Base-by-base conservation (phyloP, 2,797 vertebrate genomes). In the Aselliscus stoliczkanus region DNA sequence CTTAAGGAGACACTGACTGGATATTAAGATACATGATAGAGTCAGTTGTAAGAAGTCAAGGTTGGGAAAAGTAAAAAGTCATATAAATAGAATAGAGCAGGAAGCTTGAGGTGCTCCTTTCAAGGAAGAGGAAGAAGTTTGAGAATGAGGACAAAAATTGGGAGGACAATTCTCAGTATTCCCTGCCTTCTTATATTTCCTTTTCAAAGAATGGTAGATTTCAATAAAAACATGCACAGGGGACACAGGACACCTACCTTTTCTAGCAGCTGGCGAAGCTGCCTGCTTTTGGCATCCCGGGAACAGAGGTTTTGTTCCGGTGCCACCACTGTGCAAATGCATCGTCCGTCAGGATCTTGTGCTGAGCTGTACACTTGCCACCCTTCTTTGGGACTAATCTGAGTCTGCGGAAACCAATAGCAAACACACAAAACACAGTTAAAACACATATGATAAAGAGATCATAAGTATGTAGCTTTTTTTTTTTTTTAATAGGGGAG, bases 321-420 rank as follows among this genome's bases (percentile, higher is more conserved):
- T 69, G 99, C 99, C 95, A 99, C 99, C 88, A 99, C 99, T 0
- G 99, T 99, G 98, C 99, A 99, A 98, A 99, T 99, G 96, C 99
- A 99, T 39, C 99, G 98, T 4, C 99, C 99, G 3, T 99, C 99
- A 3, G 99, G 99, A 96, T 99, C 99, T 98, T 99, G 99, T 1
- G 99, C 99, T 0, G 99, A 99, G 94, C 99, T 99, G 98, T 99
- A 99, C 82, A 99, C 99, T 98, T 99, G 99, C 99, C 99, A 99
- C 69, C 99, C 99, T 98, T 99, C 99, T 97, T 99, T 99, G 31
- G 99, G 99, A 39, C 99, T 99, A 7, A 99, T 99, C 95, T 99
- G 98, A 88, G 99, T 99, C 99, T 99, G 98, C 12, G 98, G 93
- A 54, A 80, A 86, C 47, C 86, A 93, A 93, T 4, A 79, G 42